Evolutionary conservation across 2,888 invertebrate genomes (phyloP).

Genomic region (Caenorhabditis uteleia): DNA sequence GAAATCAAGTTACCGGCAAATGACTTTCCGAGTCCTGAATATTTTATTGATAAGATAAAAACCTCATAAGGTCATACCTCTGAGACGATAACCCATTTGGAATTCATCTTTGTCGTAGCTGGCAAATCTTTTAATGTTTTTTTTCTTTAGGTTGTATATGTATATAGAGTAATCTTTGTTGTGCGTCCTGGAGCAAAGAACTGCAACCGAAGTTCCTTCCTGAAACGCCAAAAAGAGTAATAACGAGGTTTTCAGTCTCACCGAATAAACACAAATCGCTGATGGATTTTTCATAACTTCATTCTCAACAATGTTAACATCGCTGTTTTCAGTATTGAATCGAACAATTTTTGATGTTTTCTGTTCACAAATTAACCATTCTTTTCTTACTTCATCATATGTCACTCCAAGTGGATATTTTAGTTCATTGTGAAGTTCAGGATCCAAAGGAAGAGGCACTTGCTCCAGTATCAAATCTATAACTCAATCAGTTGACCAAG

Average conservation of each 20-base stretch:
- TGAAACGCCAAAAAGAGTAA: no score
- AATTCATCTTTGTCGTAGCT: no score
- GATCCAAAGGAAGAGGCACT: not conserved
- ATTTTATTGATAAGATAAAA: conserved; percentile 7
- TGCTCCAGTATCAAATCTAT: conserved; percentile 2
- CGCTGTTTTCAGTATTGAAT: not conserved
- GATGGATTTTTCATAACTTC: conserved; percentile 4
- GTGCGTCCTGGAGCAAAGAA: conserved; percentile 2
- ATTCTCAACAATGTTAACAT: not conserved
- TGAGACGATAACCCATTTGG: no score
- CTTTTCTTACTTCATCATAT: conserved; percentile 6
- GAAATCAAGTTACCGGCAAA: conserved; percentile 7
- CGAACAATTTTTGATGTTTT: conserved; percentile 9
- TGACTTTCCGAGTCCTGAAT: conserved; percentile 20
- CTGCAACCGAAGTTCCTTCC: conserved; percentile 12
- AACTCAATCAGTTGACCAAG: no score
- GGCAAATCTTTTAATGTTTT: not conserved
- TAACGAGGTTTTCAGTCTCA: no score
- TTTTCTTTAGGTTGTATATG: conserved; percentile 4
- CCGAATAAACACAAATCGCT: conserved; percentile 7
- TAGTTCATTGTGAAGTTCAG: conserved; percentile 2
- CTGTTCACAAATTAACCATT: conserved; percentile 16
- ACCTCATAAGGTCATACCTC: no score
- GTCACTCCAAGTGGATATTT: conserved; percentile 17
- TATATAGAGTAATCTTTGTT: not conserved